Percentiles rank a stretch among this genome's conserved stretches.
Evolutionary conservation across 2,888 invertebrate genomes (phyloP).

Genomic region (Diabrotica balteata): DNA sequence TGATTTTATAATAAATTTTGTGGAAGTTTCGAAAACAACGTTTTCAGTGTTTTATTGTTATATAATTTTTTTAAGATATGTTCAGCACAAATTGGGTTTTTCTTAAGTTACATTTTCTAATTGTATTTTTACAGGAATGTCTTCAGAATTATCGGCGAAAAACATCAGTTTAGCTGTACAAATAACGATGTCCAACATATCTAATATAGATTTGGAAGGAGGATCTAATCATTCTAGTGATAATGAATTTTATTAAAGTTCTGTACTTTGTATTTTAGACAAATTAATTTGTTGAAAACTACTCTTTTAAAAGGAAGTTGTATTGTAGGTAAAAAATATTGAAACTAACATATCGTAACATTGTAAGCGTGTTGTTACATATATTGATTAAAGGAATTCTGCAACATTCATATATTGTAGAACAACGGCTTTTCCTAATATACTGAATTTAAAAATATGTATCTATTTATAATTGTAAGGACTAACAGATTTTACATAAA

Average conservation of each 20-base stretch:
- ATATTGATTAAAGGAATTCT: no score
- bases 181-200: conserved; percentile 42
- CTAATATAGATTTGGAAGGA: conserved; percentile 35
- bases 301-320: conserved; percentile 1
- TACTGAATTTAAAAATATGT: no score
- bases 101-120: no score
- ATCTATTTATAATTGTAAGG: no score
- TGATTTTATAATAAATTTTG: no score
- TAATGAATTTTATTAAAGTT: conserved; percentile 45
- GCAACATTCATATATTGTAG: no score
- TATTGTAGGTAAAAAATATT: neutral
- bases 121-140: neutral
- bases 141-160: conserved; percentile 26
- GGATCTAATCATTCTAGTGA: conserved; percentile 46
- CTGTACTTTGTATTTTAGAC: neutral
- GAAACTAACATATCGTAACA: no score
- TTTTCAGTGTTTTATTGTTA: no score
- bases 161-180: conserved; percentile 42
- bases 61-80: conserved; percentile 35
- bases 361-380: no score
- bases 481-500: no score
- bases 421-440: no score
- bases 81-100: neutral
- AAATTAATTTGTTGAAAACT: conserved; percentile 11
- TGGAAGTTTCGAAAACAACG: no score